A percentile compares a stretch with the other conserved stretches of the same genome.
These are phyloP conservation scores for Melinopterus prodromus DNA, from an alignment of 2,888 invertebrate species.

Conservation along the genomic window DNA sequence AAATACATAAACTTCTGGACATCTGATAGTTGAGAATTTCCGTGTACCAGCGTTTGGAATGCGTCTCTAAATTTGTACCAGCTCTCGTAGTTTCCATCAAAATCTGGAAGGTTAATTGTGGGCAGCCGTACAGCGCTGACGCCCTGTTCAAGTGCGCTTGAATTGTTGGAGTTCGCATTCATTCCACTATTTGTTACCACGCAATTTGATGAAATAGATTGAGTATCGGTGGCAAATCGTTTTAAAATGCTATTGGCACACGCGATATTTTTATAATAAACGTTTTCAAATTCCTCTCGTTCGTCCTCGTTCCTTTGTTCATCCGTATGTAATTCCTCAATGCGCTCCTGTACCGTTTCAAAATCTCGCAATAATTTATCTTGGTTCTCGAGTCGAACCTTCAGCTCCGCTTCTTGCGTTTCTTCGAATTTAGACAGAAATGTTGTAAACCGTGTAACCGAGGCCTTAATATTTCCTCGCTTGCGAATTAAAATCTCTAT, in stretches of 20 bases:
- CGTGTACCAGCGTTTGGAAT: conserved; percentile 21
- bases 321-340: not conserved
- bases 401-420: not conserved
- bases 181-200: not conserved
- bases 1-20: conserved; percentile 27
- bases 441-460: conserved; percentile 14
- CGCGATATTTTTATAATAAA: not conserved
- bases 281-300: not conserved
- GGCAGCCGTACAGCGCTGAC: conserved; percentile 13
- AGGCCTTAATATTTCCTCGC: conserved; percentile 8
- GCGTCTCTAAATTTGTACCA: conserved; percentile 26
- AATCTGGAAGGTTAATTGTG: conserved; percentile 25
- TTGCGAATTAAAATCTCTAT: conserved; percentile 11
- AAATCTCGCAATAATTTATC: not conserved
- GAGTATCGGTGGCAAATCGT: not conserved
- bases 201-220: too few species aligned
- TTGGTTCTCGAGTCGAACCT: not conserved
- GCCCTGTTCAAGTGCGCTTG: not conserved
- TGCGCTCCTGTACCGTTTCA: not conserved
- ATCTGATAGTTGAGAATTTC: not conserved
- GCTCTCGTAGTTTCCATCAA: conserved; percentile 22
- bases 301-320: not conserved
- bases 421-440: not conserved
- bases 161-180: not conserved
- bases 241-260: not conserved